Evolutionary conservation across 2,113 vertebrate species (phyloP), one percentile per base, ranked within the genome.

Genomic region (Pandion haliaetus): DNA sequence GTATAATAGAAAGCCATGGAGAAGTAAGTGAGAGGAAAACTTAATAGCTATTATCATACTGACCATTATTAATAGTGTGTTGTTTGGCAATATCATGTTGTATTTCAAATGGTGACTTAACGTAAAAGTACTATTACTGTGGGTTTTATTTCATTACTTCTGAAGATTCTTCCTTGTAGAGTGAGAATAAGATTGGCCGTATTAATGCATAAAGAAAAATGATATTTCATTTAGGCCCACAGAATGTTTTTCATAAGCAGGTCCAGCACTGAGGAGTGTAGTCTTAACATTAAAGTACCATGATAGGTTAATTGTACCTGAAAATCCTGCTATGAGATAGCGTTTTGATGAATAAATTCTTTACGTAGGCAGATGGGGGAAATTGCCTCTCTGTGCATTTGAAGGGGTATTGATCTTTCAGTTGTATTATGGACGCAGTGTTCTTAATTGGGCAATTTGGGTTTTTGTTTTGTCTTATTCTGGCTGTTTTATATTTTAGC

Each of bases 361-460:
- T 94, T 45, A 84, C 86, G 90, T 89, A 86, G 61, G 86, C 52
- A 92, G 85, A 77, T 91, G 67, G 32, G 66, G 70, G 23, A 80
- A 88, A 97, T 96, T 93, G 63, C 63, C 74, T 96, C 40, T 79
- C 17, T 78, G 80, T 93, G 67, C 66, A 55, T 96, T 86, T 96
- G 85, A 96, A 97, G 70, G 76, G 38, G 4, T 95, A 98, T 98
- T 38, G 96, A 98, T 98, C 86, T 90, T 93, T 81, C 87, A 90
- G 62, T 88, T 97, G 82, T 95, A 76, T 95, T 97, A 95, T 86
- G 1, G 61, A 93, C 26, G 12, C 40, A 93, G 63, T 44, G 61
- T 58, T 84, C 95, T 97, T 98, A 97, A 97, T 94, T 96, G 86
- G 77, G 80, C 82, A 55, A 57, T 96, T 88, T 91, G 44, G 2